phyloP scores from a whole-genome alignment of 2,113 vertebrate species.

The Colius striatus region DNA sequence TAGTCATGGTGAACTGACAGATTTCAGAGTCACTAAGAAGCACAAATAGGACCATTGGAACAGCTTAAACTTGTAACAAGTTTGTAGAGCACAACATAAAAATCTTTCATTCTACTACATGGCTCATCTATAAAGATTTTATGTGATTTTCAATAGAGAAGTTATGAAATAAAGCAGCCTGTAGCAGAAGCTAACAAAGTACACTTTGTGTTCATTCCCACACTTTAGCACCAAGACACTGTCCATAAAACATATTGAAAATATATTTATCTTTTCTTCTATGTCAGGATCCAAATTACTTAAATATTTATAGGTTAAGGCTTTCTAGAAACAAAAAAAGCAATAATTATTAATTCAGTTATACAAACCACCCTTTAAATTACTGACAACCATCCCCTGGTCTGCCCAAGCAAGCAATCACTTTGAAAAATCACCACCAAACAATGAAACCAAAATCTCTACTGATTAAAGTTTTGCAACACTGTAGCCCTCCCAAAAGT shows the following conservation, averaged over 20 bases:
- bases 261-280: background rate
- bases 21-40: background rate
- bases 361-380: background rate
- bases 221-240: background rate
- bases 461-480: background rate
- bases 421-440: background rate
- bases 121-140: conserved; percentile 42
- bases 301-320: background rate
- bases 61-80: background rate
- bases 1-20: background rate
- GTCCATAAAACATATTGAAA: background rate
- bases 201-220: background rate
- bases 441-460: background rate
- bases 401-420: fast-evolving
- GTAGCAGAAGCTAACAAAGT: background rate
- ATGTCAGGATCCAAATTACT: background rate
- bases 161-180: conserved; percentile 23
- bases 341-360: background rate
- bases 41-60: background rate
- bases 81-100: conserved; percentile 23
- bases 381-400: background rate
- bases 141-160: conserved; percentile 40
- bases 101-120: background rate
- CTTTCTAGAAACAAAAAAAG: background rate
- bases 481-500: background rate